Percentiles rank a stretch among this genome's conserved stretches.
These are phyloP conservation scores for Ricordea florida DNA, from an alignment of 92 coral and sea anemone genomes.

Conservation along the genomic window DNA sequence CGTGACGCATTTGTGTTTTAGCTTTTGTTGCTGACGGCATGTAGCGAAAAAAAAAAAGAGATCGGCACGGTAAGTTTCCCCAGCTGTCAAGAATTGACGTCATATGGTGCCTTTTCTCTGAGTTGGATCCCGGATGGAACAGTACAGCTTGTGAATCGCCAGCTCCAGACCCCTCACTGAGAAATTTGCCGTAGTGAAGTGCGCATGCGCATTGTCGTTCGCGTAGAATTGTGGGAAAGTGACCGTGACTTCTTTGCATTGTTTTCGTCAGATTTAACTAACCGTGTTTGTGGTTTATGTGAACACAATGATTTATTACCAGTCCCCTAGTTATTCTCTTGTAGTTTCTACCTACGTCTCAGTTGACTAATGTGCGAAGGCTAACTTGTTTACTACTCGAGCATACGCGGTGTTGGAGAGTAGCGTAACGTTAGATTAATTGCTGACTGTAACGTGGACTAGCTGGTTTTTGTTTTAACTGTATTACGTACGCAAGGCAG, in stretches of 20 bases:
- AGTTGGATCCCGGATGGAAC: constrained; percentile 43
- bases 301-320: neutral
- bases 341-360: neutral
- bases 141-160: constrained; percentile 28
- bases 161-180: constrained; percentile 51
- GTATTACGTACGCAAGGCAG: no score
- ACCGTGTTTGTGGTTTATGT: neutral
- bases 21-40: no score
- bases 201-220: neutral
- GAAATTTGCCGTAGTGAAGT: neutral
- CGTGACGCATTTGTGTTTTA: no score
- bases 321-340: neutral
- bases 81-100: constrained; percentile 10
- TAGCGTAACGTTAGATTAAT: neutral
- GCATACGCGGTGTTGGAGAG: neutral
- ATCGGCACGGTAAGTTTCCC: constrained; percentile 9
- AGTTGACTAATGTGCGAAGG: neutral
- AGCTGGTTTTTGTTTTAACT: neutral
- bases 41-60: no score
- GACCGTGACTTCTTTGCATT: constrained; percentile 50
- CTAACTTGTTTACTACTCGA: neutral
- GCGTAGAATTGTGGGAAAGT: no score
- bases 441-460: constrained; percentile 29
- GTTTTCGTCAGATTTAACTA: neutral
- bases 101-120: constrained; percentile 48